phyloP scores from a whole-genome alignment of 1,140 invertebrate genomes.

The Anoplophora glabripennis region DNA sequence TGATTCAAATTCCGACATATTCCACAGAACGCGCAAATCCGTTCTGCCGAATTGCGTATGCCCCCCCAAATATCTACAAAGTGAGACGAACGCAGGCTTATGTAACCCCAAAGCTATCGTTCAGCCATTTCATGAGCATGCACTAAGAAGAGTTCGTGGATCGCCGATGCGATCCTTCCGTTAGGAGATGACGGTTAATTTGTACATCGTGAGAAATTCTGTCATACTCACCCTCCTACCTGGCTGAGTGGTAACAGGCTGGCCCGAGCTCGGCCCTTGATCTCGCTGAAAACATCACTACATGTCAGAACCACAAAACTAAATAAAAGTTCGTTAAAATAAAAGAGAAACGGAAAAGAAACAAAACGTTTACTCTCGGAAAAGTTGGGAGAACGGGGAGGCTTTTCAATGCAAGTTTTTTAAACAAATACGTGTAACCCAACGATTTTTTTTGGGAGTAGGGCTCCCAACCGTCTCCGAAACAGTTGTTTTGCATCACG shows the following conservation, averaged over 20 bases:
- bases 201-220: too few relatives aligned
- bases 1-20: too few relatives aligned
- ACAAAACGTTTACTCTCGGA: too few relatives aligned
- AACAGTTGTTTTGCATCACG: too few relatives aligned
- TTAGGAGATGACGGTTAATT: neutral
- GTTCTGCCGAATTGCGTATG: too few relatives aligned
- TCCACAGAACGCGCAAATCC: too few relatives aligned
- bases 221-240: constrained; percentile 36
- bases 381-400: too few relatives aligned
- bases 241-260: constrained; percentile 40
- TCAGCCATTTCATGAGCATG: neutral
- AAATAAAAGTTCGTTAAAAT: constrained; percentile 23
- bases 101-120: neutral
- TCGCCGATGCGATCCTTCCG: too few relatives aligned
- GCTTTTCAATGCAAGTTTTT: too few relatives aligned
- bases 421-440: too few relatives aligned
- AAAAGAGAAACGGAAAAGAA: constrained; percentile 2
- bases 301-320: constrained; percentile 38
- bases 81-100: neutral
- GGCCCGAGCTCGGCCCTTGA: constrained; percentile 55
- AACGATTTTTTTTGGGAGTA: too few relatives aligned
- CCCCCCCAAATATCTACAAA: neutral
- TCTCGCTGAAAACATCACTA: constrained; percentile 46
- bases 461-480: too few relatives aligned
- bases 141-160: neutral